Base-by-base conservation (phyloP, 2,888 invertebrate genomes). In the Hydraecia micacea region DNA sequence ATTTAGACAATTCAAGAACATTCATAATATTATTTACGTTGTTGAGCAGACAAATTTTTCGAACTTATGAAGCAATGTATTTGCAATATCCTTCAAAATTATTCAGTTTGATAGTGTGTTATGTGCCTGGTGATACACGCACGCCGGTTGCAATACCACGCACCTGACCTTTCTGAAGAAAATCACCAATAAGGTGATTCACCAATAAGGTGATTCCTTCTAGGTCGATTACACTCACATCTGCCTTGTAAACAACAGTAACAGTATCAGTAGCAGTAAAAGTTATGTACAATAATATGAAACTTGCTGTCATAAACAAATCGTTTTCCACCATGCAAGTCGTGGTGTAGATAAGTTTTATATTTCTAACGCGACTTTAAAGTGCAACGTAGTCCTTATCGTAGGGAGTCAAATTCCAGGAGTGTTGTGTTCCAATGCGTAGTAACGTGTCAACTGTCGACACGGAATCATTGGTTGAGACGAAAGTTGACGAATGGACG, bases 391-490 rank as follows among this genome's bases (percentile, higher is more conserved):
- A 63, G 52, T 63, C 32, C 58, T 83, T 83, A 87, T 86, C 86
- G 52, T 11, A 13, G 6, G 75, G 75, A 77, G 73, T 80, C 83
- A 63, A 66, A 88, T 83, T 83, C 77, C 77, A 80, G 25, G 65
- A n/a, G 63, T 36, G 89, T 28, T 1, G 65, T 76, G 65, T 75
- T 80, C 90, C 87, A 89, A 32, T 86, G 69, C 8, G 18, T 42
- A 2, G 2, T 4, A 6, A 4, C 62, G 70, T 73, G 78, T 83
- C 84, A 81, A 81, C 49, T 67, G 67, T 80, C 80, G 88, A 87
- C 83, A 74, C 62, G 2, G 8, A 21, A 0, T 62, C 4, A 60
- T 79, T 52, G n/a, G 15, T 42, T 15, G 25, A 25, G 13, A 58
- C 4, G 13, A n/a, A 32, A 52, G 15, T 6, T 52, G 25, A 32